These are phyloP conservation scores for Eleginops maclovinus DNA, from an alignment of 2,113 vertebrate species.

Conservation along the genomic window DNA sequence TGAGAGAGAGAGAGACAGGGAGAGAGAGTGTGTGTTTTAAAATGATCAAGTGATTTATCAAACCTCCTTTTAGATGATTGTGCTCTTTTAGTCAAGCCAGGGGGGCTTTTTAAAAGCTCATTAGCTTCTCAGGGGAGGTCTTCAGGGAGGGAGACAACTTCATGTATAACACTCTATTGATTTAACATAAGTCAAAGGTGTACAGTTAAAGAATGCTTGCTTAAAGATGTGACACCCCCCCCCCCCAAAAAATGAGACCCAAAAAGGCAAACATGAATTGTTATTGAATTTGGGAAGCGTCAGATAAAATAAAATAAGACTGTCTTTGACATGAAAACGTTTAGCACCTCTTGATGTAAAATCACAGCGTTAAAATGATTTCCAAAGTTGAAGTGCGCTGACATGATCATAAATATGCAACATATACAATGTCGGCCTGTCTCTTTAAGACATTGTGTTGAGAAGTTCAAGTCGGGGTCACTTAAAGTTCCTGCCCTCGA, in stretches of 20 bases:
- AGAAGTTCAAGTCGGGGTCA: conserved; percentile 89
- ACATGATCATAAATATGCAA: conserved; percentile 51
- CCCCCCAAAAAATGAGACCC: background rate
- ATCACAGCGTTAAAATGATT: conserved; percentile 7
- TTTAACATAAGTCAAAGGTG: background rate
- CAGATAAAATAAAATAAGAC: too few species aligned
- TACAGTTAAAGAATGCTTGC: background rate
- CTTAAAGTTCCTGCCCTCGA: conserved; percentile 88
- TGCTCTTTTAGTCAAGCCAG: conserved; percentile 12
- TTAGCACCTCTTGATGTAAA: background rate
- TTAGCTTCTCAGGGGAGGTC: conserved; percentile 1
- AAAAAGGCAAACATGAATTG: background rate
- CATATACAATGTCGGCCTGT: conserved; percentile 76
- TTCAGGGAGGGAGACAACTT: conserved; percentile 1
- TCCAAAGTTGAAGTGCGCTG: background rate
- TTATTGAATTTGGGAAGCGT: background rate
- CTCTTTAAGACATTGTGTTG: conserved; percentile 88
- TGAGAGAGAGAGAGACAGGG: conserved; percentile 9
- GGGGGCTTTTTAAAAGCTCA: background rate
- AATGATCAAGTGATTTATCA: background rate
- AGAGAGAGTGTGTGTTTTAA: conserved; percentile 4
- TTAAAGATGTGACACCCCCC: too few species aligned
- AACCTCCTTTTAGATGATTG: conserved; percentile 15
- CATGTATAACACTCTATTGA: background rate
- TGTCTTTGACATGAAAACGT: background rate